These are phyloP conservation scores for Azemiops feae DNA, from an alignment of 2,113 vertebrate species.

Conservation along the genomic window DNA sequence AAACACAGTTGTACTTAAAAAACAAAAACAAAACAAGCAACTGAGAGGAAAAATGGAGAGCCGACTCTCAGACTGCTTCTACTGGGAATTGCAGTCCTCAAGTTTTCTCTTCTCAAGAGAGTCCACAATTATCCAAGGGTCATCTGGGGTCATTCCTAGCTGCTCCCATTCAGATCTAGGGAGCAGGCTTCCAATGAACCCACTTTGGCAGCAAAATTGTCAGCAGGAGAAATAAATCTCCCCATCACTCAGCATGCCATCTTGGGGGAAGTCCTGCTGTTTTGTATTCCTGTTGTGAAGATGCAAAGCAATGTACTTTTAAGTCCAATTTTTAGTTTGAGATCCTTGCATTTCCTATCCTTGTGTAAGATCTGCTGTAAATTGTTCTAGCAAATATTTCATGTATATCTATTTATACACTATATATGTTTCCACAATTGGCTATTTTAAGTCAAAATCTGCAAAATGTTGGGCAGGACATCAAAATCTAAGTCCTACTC, in stretches of 20 bases:
- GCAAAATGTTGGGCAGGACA: neutral
- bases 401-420: neutral
- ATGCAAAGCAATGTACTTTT: neutral
- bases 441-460: neutral
- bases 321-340: neutral
- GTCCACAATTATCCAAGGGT: neutral
- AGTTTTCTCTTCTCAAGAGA: neutral
- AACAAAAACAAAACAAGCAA: neutral
- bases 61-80: neutral
- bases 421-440: neutral
- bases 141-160: neutral
- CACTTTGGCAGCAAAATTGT: neutral
- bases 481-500: neutral
- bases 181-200: neutral
- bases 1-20: neutral
- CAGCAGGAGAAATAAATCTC: neutral
- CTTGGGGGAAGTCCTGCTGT: neutral
- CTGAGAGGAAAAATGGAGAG: neutral
- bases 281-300: neutral
- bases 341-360: neutral
- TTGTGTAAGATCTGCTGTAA: neutral
- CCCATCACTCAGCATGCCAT: neutral
- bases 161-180: neutral
- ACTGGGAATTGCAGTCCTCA: neutral
- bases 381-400: neutral